These are phyloP conservation scores for Subacronicta megacephala DNA, from an alignment of 2,888 invertebrate species.

Conservation along the genomic window DNA sequence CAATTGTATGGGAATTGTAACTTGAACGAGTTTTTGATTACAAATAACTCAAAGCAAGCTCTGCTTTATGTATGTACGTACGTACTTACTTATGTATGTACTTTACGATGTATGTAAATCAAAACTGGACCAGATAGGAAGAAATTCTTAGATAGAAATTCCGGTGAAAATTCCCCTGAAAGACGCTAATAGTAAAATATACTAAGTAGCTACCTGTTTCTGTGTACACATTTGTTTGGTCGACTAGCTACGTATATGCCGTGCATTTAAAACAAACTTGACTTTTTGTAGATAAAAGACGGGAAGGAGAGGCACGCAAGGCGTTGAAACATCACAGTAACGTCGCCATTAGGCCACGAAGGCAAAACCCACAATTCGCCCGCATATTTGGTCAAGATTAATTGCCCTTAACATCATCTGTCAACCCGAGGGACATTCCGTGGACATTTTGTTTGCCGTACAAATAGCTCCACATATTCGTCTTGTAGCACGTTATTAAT, in stretches of 20 bases:
- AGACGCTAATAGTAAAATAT: slow-evolving; percentile 19
- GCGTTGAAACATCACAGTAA: slow-evolving; percentile 61
- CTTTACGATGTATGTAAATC: slow-evolving; percentile 15
- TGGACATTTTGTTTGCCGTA: slow-evolving; percentile 81
- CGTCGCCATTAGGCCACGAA: slow-evolving; percentile 74
- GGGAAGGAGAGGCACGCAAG: slow-evolving; percentile 50
- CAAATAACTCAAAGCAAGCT: slow-evolving; percentile 1
- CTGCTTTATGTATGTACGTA: too few relatives aligned
- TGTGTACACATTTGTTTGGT: slow-evolving; percentile 15
- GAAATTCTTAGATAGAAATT: too few relatives aligned
- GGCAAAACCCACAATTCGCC: slow-evolving; percentile 78
- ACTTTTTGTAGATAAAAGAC: slow-evolving; percentile 38
- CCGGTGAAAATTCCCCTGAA: slow-evolving; percentile 15
- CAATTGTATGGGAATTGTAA: slow-evolving; percentile 17
- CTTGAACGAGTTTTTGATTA: not conserved
- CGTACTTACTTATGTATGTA: too few relatives aligned
- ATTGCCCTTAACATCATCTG: slow-evolving; percentile 86
- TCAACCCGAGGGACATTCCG: slow-evolving; percentile 79
- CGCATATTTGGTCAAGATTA: slow-evolving; percentile 88
- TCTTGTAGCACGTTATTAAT: slow-evolving; percentile 72
- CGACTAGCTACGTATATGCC: slow-evolving; percentile 2
- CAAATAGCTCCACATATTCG: slow-evolving; percentile 78
- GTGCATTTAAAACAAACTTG: slow-evolving; percentile 22
- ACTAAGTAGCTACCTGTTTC: slow-evolving; percentile 9
- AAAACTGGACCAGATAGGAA: slow-evolving; percentile 11